Base-by-base conservation (phyloP, 2,888 invertebrate species). In the Autographa pulchrina region DNA sequence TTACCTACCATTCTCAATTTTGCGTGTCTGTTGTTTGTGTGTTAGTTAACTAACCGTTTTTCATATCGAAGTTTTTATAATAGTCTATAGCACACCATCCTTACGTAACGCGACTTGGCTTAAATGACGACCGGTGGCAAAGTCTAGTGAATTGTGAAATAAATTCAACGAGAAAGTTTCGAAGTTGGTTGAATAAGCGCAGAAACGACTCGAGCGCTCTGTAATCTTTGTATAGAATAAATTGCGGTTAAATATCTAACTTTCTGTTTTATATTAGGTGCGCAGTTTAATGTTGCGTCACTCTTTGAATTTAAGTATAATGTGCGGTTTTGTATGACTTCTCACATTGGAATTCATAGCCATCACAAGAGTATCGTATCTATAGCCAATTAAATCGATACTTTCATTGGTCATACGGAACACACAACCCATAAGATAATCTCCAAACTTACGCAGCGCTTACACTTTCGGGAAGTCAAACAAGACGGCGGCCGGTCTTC, bases 401-500 rank as follows among this genome's bases (percentile, higher is more conserved):
- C 48, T 6, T n/a, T 7, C 5, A 48, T n/a, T 48, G 48, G 6
- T 25, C 25, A 56, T 25, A 56, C 20, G 20, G 11, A 18, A 20
- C 11, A 56, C 20, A 56, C 25, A 56, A 25, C 54, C 9, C 25
- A 56, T 25, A 25, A 56, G 25, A 56, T 56, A 0, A 54, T 20
- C 43, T 20, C 54, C 25, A 56, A 56, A 56, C 20, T 56, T 25
- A 2, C 20, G 13, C 20, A 18, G 43, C 43, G 38, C 54, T 18
- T 8, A 31, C 35, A 43, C 58, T 56, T 9, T 52, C 14, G 52
- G 6, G 3, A 58, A 65, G 16, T 62, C 8, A 9, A 60, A 61
- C 63, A 31, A 65, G 63, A 58, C 56, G 62, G 54, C 65, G n/a
- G 16, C 41, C 7, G 54, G 20, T 14, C 20, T 32, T 20, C 16